Evolutionary conservation across 2,888 invertebrate genomes (phyloP).

Genomic region (Polia nebulosa): DNA sequence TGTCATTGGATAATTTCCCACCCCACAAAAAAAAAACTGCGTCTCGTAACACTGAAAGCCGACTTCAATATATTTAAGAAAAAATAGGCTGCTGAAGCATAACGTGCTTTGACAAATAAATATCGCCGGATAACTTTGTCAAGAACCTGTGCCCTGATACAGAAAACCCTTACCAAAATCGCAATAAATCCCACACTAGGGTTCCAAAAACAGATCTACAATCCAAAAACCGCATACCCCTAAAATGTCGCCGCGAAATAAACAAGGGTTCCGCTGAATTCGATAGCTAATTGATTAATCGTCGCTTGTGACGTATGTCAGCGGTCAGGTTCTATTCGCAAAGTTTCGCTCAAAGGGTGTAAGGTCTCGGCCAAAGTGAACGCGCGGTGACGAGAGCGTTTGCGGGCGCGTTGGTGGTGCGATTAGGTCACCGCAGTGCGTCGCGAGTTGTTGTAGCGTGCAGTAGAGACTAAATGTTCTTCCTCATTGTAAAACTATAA

Average conservation of each 20-base stretch:
- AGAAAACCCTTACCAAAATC: neutral
- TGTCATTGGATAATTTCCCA: too few species aligned
- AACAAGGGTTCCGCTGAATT: constrained; percentile 52
- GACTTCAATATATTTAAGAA: too few species aligned
- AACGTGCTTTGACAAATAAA: neutral
- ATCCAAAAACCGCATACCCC: constrained; percentile 44
- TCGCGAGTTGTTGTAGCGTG: too few species aligned
- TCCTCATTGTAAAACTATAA: too few species aligned
- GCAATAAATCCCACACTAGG: constrained; percentile 34
- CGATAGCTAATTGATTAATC: constrained; percentile 66
- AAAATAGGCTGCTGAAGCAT: neutral
- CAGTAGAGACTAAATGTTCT: too few species aligned
- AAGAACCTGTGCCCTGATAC: neutral
- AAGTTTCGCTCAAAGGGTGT: constrained; percentile 52
- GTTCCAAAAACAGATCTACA: constrained; percentile 16
- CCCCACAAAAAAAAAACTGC: too few species aligned
- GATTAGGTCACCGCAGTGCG: neutral
- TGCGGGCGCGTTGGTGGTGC: neutral
- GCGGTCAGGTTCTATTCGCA: constrained; percentile 34
- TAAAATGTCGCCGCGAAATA: constrained; percentile 45
- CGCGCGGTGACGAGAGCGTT: too few species aligned
- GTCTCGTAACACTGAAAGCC: too few species aligned
- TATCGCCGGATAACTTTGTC: neutral
- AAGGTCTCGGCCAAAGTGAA: neutral
- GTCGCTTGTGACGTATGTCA: constrained; percentile 48